A percentile compares a stretch with the other conserved stretches of the same genome.
Evolutionary conservation across 1,140 invertebrate species (phyloP).

Genomic region (Aphis gossypii): DNA sequence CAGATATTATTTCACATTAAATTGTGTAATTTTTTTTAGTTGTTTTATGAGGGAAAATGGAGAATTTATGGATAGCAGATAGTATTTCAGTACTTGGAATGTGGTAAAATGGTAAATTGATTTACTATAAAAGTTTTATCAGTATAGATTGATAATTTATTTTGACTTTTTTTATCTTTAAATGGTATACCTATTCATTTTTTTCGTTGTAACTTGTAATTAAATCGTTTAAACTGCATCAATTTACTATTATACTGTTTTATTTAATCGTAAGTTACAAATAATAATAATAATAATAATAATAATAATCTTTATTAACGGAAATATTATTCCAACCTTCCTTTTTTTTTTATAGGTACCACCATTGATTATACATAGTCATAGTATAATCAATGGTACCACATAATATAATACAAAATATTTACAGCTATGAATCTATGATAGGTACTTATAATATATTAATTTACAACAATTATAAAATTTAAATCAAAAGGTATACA

Average conservation of each 20-base stretch:
- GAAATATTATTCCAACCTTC: too few species aligned
- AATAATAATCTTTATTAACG: too few species aligned
- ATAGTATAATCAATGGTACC: too few species aligned
- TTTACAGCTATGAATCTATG: too few species aligned
- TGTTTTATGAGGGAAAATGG: background rate
- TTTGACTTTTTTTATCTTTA: background rate
- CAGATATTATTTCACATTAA: background rate
- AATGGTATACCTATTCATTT: background rate
- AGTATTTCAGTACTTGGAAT: background rate
- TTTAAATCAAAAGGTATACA: too few species aligned
- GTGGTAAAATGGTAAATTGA: background rate
- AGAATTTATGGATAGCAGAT: background rate
- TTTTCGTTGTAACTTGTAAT: background rate
- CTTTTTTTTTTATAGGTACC: too few species aligned
- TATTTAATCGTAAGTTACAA: background rate
- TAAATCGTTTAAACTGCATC: background rate
- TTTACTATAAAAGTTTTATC: background rate
- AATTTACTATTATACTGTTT: background rate
- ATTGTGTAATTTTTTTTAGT: background rate
- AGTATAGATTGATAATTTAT: background rate
- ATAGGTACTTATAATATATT: too few species aligned
- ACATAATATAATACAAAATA: too few species aligned
- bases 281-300: background rate
- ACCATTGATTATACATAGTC: too few species aligned
- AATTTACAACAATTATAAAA: too few species aligned